Evolutionary conservation across 2,797 vertebrate species (phyloP), one percentile per base, ranked within the genome.

Genomic region (Moxostoma hubbsi): DNA sequence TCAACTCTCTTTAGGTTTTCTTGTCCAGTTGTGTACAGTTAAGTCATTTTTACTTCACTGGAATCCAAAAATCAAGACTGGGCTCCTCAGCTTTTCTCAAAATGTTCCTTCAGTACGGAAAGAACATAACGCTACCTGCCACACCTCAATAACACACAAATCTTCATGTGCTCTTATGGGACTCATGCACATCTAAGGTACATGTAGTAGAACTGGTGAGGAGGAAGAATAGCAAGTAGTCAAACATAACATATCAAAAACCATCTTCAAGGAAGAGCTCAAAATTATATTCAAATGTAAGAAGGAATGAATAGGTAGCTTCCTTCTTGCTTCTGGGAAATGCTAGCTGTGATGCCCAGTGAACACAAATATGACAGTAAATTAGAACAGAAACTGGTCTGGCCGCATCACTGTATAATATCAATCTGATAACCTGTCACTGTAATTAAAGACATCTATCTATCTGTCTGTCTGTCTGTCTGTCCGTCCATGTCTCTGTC

Each of bases 1-100:
- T 13, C 47, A 87, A 82, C 84, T 49, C 75, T 78, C 82, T n/a
- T 83, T 90, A 87, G 89, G 90, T 90, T 91, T 89, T 54, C 88
- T 83, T 76, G 84, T 89, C 80, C 81, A 88, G 79, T 84, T 86
- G 83, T 53, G 59, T 1, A 74, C 59, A 62, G n/a, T 74, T 43
- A 62, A 51, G 59, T 74, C 72, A 63, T 74, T 51, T 18, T 74
- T 9, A 36, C 49, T 59, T 7, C 18, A 43, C 54, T 51, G 58
- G 49, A 74, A 45, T 51, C 24, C 18, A 53, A 74, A 63, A 62
- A 5, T 13, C 36, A 13, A 50, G 46, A 1, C 57, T 46, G 7
- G 47, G 59, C 18, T 9, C 13, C 55, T 74, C 6, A 10, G 71
- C 57, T 62, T 18, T 62, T 13, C 9, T 74, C 59, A 4, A 12